Evolutionary conservation across 2,797 vertebrate genomes (phyloP), one percentile per base, ranked within the genome.

Genomic region (Eulemur mongoz): DNA sequence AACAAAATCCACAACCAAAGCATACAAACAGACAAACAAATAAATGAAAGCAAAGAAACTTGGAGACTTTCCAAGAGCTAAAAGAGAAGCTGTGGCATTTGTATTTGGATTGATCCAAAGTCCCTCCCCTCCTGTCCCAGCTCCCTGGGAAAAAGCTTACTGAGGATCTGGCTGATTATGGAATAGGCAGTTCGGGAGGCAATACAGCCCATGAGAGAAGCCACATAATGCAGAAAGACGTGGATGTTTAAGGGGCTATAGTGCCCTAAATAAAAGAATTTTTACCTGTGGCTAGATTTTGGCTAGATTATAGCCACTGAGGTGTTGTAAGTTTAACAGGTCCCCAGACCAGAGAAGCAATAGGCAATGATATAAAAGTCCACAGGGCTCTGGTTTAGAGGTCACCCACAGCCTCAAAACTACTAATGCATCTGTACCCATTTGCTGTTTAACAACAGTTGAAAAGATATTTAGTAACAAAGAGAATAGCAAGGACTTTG

Each of bases 41-140:
- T 43, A 91, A 75, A 85, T 23, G 52, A 75, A 94, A 81, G 14
- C 52, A 79, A 79, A 69, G 48, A 50, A 76, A 72, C 25, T 14
- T 93, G 70, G 59, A 48, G 4, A 40, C 45, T 40, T 76, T 72
- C 52, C 40, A 85, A 67, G 89, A 82, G 63, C 65, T 78, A 72
- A 94, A 75, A 94, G 25, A 94, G 59, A 93, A 61, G 45, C 69
- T 63, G n/a, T 45, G 35, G 5, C 52, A 48, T 86, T 86, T 86
- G 54, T 70, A 73, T 88, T 78, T 89, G 82, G 45, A 50, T 73
- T 59, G 30, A 88, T 61, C 86, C 35, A 50, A 85, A 85, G 70
- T 43, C 59, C 84, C 15, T 80, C 30, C 57, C 35, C n/a, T 96
- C 38, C 50, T n/a, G 50, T 8, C 22, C 25, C 52, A 76, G 23